Evolutionary conservation across 2,113 vertebrate species (phyloP).

Genomic region (Furnarius figulus): DNA sequence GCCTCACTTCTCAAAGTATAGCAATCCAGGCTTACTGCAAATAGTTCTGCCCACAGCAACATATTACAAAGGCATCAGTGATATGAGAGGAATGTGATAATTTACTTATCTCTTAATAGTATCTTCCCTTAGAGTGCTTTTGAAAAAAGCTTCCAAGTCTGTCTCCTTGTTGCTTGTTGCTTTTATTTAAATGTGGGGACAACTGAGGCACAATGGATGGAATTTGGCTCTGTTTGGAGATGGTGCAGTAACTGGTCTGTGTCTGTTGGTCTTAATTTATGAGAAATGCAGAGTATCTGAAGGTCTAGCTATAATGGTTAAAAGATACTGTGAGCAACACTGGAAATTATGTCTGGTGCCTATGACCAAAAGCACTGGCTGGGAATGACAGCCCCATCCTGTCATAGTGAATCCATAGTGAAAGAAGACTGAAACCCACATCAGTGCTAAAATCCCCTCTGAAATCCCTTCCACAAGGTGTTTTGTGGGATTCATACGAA

Average conservation of each 20-base stretch:
- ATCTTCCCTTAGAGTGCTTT: not conserved
- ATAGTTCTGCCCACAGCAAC: not conserved
- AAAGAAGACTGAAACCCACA: not conserved
- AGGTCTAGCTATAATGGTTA: not conserved
- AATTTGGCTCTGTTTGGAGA: not conserved
- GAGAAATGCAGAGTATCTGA: not conserved
- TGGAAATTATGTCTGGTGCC: not conserved
- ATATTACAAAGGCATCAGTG: not conserved
- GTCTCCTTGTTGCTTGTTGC: not conserved
- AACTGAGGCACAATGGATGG: not conserved
- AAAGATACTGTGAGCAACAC: not conserved
- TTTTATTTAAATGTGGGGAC: not conserved
- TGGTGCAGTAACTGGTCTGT: not conserved
- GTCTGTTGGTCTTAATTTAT: not conserved
- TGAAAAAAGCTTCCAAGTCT: not conserved
- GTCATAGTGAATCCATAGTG: rapidly evolving
- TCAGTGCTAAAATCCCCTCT: not conserved
- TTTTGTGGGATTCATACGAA: not conserved
- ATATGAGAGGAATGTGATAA: not conserved
- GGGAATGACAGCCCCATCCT: not conserved
- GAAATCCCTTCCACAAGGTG: not conserved
- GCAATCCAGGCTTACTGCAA: not conserved
- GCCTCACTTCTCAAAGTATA: not conserved
- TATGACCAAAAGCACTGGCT: not conserved
- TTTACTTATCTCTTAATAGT: not conserved